Percentiles rank a stretch among this genome's conserved stretches.
Conservation (phyloP, 37 sponge, comb jelly and placozoan genomes). For the Halichondria panicea region DNA sequence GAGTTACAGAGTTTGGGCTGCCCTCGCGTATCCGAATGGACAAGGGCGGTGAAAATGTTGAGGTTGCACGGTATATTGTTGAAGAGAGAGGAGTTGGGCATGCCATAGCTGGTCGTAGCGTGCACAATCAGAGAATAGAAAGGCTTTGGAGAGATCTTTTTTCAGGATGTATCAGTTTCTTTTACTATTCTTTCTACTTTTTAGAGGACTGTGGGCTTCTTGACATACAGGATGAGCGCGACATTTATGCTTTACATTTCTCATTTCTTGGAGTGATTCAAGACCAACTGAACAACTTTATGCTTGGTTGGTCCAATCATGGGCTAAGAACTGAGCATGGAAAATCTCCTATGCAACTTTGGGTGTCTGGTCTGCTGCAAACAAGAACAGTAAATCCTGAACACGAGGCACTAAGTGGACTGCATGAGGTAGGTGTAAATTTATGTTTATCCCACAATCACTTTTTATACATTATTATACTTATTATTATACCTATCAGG, state of each 20-base stretch:
- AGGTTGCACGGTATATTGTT: conserved; percentile 58
- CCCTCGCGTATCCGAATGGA: conserved; percentile 68
- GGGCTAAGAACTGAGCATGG: conserved; percentile 26
- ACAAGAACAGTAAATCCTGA: neutral
- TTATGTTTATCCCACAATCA: neutral
- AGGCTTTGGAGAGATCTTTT: conserved; percentile 65
- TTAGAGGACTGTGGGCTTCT: conserved; percentile 35
- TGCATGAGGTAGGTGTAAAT: conserved; percentile 1
- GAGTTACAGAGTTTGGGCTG: conserved; percentile 51
- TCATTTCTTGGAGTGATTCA: conserved; percentile 35
- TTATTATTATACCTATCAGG: neutral
- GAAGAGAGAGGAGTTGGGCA: conserved; percentile 62
- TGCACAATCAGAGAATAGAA: conserved; percentile 80
- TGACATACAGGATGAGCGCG: conserved; percentile 1
- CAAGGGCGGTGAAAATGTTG: conserved; percentile 67
- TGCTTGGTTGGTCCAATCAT: conserved; percentile 33
- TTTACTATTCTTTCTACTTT: conserved; percentile 40
- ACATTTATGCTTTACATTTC: conserved; percentile 40
- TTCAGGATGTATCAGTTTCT: conserved; percentile 45
- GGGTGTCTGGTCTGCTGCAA: conserved; percentile 29
- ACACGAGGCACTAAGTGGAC: conserved; percentile 15
- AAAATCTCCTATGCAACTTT: conserved; percentile 40
- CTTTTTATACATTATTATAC: neutral
- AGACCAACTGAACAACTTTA: conserved; percentile 23
- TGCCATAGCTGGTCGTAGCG: conserved; percentile 56